Evolutionary conservation across 2,888 invertebrate species (phyloP).

Genomic region (Ramazzottius varieornatus): DNA sequence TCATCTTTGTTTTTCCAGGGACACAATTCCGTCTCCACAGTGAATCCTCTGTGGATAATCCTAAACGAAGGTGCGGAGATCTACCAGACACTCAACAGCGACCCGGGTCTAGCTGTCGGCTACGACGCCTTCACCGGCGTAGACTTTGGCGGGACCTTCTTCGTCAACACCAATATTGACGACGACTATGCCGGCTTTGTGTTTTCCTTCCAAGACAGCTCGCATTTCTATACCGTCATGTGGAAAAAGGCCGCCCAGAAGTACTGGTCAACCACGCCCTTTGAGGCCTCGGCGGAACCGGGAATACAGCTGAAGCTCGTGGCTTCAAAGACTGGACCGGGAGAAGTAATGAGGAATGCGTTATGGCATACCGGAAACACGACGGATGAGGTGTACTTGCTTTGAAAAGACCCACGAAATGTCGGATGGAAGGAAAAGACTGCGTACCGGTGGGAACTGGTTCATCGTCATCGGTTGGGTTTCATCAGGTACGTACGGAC

Average conservation of each 20-base stretch:
- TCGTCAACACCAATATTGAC: constrained; percentile 64
- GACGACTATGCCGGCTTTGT: constrained; percentile 89
- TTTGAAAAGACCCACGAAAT: constrained; percentile 78
- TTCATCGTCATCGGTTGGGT: constrained; percentile 68
- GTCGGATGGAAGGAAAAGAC: constrained; percentile 75
- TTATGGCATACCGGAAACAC: constrained; percentile 84
- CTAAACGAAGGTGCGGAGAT: constrained; percentile 40
- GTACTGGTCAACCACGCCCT: constrained; percentile 73
- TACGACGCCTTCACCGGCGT: constrained; percentile 64
- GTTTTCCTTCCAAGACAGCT: constrained; percentile 72
- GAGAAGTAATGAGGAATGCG: constrained; percentile 61
- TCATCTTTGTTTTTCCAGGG: too few species aligned
- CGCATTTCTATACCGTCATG: constrained; percentile 76
- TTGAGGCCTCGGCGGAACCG: constrained; percentile 69
- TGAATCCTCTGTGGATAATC: constrained; percentile 79
- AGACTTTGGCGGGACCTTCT: constrained; percentile 83
- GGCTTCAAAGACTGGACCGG: constrained; percentile 68
- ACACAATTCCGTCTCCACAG: too few species aligned
- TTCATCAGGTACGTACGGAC: too few species aligned
- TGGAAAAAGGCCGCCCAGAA: constrained; percentile 86
- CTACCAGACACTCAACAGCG: constrained; percentile 65
- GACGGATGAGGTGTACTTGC: constrained; percentile 47
- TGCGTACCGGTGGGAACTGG: constrained; percentile 70
- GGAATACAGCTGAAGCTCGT: constrained; percentile 78
- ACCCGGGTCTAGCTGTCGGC: constrained; percentile 80